Evolutionary conservation across 1,140 invertebrate species (phyloP).

Genomic region (Scylla paramamosain): DNA sequence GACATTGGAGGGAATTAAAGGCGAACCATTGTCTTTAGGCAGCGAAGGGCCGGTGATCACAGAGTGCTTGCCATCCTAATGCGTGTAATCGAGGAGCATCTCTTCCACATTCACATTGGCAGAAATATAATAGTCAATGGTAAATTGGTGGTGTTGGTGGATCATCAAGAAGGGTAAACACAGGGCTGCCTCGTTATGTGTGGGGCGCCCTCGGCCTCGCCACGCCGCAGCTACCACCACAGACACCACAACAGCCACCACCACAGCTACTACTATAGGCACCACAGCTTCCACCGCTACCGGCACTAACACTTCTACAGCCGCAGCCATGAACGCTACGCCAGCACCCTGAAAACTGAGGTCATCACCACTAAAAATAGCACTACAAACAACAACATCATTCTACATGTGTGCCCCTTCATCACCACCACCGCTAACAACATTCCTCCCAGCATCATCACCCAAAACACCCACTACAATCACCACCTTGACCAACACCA

Average conservation of each 20-base stretch:
- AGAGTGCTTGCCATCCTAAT: background rate
- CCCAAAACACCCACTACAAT: too few species aligned
- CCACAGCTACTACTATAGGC: background rate
- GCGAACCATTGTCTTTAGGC: background rate
- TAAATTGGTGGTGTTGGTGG: background rate
- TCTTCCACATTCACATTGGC: slow-evolving; percentile 13
- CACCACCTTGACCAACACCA: too few species aligned
- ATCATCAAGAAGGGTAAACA: slow-evolving; percentile 14
- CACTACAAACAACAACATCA: too few species aligned
- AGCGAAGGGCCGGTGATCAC: background rate
- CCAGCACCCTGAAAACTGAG: too few species aligned
- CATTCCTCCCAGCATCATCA: too few species aligned
- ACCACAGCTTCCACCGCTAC: background rate
- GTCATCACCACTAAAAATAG: too few species aligned
- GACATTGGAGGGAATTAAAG: slow-evolving; percentile 22
- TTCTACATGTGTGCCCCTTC: too few species aligned
- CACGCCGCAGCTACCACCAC: background rate
- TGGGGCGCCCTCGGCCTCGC: background rate
- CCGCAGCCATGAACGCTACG: background rate
- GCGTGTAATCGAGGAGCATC: background rate
- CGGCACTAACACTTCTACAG: background rate
- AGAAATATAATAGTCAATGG: slow-evolving; percentile 4
- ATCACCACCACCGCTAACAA: too few species aligned
- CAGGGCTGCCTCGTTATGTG: background rate
- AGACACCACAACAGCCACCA: background rate